These are phyloP conservation scores for Electrophaes corylata DNA, from an alignment of 2,888 invertebrate genomes.

Conservation along the genomic window DNA sequence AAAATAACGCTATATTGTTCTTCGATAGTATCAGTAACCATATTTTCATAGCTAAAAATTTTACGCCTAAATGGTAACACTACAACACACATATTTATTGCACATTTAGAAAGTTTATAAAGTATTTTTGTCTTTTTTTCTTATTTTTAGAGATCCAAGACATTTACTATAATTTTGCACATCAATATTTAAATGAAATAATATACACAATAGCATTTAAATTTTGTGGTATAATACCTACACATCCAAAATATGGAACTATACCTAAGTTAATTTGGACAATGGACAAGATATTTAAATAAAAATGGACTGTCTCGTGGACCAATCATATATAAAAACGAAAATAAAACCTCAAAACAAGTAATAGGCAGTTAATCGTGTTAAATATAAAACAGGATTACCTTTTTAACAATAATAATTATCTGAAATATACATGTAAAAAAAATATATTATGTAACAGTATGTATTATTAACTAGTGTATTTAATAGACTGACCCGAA, in stretches of 20 bases:
- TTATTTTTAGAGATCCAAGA: constrained; percentile 84
- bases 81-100: constrained; percentile 85
- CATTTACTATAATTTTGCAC: constrained; percentile 84
- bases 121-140: constrained; percentile 83
- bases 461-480: constrained; percentile 69
- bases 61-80: constrained; percentile 83
- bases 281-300: constrained; percentile 78
- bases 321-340: constrained; percentile 50
- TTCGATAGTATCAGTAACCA: constrained; percentile 51
- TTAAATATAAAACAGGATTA: constrained; percentile 79
- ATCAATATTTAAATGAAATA: constrained; percentile 79
- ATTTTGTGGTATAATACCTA: constrained; percentile 76
- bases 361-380: constrained; percentile 65
- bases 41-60: constrained; percentile 69
- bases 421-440: constrained; percentile 81
- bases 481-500: constrained; percentile 57
- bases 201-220: constrained; percentile 82
- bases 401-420: constrained; percentile 80
- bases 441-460: constrained; percentile 78
- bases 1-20: constrained; percentile 44
- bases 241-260: constrained; percentile 83
- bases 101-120: constrained; percentile 85
- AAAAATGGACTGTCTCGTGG: constrained; percentile 71
- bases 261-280: constrained; percentile 81
- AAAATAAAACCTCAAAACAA: constrained; percentile 68